Percentiles rank a stretch among this genome's conserved stretches.
These are phyloP conservation scores for Harpagifer antarcticus DNA, from an alignment of 2,797 vertebrate genomes.

Conservation along the genomic window DNA sequence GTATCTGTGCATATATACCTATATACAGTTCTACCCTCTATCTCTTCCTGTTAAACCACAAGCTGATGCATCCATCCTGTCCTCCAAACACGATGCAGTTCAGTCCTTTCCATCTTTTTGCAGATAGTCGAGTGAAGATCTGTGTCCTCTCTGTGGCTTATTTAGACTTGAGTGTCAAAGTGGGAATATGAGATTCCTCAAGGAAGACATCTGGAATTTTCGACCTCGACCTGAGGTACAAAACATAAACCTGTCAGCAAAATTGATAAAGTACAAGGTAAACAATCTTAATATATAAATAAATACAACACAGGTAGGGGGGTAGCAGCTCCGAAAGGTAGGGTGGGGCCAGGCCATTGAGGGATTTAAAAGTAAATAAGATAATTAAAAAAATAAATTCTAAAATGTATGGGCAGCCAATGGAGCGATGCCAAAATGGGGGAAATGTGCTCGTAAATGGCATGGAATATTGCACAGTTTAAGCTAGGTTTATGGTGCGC, in stretches of 20 bases:
- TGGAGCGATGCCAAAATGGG: no score
- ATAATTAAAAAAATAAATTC: no score
- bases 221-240: slow-evolving; percentile 33
- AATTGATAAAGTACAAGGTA: no score
- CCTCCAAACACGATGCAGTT: background rate
- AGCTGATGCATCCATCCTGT: slow-evolving; percentile 1
- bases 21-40: slow-evolving; percentile 39
- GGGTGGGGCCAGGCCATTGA: no score
- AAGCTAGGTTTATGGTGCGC: no score
- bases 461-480: no score
- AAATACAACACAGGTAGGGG: no score
- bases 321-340: no score
- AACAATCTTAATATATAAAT: no score
- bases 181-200: slow-evolving; percentile 40
- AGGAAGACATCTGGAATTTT: slow-evolving; percentile 22
- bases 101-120: slow-evolving; percentile 6
- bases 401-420: no score
- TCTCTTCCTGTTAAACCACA: background rate
- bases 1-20: slow-evolving; percentile 53
- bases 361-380: no score
- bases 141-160: background rate
- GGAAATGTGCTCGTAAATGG: no score
- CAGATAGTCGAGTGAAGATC: slow-evolving; percentile 9
- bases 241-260: background rate
- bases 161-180: background rate